These are phyloP conservation scores for Protonemura montana DNA, from an alignment of 2,888 invertebrate species.

Conservation along the genomic window DNA sequence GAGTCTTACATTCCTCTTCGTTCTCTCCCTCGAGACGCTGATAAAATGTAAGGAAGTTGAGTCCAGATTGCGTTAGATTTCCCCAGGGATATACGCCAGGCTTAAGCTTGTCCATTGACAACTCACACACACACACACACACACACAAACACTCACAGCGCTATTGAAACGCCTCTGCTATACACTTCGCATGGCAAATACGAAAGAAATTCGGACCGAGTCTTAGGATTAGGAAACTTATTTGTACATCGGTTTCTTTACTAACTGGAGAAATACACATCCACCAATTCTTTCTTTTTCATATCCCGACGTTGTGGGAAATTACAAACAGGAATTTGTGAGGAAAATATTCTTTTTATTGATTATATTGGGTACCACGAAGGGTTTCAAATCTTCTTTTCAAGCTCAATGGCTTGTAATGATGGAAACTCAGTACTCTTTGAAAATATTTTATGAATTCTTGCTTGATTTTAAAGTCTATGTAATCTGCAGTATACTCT, in stretches of 20 bases:
- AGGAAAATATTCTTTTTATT: neutral
- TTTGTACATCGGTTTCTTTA: conserved; percentile 41
- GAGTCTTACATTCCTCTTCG: conserved; percentile 16
- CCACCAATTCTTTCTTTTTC: neutral
- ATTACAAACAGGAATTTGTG: neutral
- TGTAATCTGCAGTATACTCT: neutral
- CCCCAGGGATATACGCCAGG: conserved; percentile 43
- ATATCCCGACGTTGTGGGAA: neutral
- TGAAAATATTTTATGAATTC: neutral
- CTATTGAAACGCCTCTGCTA: neutral
- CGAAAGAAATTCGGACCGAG: conserved; percentile 34
- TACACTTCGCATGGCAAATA: neutral
- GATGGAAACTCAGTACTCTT: neutral
- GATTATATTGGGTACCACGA: neutral
- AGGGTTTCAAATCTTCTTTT: neutral
- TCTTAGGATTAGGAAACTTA: conserved; percentile 41
- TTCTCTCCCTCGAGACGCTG: conserved; percentile 38
- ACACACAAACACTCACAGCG: conserved; percentile 2
- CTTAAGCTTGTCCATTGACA: conserved; percentile 48
- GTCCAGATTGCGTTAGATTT: conserved; percentile 51
- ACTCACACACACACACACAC: conserved; percentile 33
- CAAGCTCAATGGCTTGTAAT: neutral
- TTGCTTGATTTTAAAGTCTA: neutral
- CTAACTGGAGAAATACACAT: neutral
- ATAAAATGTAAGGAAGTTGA: conserved; percentile 45